These are phyloP conservation scores for Cyclina sinensis DNA, from an alignment of 1,140 invertebrate species.

Conservation along the genomic window DNA sequence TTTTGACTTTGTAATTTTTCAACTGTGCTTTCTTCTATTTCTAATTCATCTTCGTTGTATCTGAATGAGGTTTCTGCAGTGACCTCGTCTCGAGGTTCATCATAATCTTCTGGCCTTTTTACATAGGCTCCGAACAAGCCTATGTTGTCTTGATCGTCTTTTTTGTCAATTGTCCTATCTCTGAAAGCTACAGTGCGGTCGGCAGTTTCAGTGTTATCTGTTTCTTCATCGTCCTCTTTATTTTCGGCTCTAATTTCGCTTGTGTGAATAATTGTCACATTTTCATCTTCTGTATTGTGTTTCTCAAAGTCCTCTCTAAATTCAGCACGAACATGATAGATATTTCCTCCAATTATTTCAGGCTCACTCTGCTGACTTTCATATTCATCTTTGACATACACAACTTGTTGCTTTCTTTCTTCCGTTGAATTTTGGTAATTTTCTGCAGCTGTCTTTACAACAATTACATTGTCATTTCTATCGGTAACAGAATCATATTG, in stretches of 20 bases:
- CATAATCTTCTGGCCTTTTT: slow-evolving; percentile 1
- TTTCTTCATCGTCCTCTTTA: background rate
- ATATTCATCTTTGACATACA: background rate
- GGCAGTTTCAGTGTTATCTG: background rate
- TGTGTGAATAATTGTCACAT: background rate
- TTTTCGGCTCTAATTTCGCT: background rate
- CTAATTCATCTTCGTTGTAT: background rate
- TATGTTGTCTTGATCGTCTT: background rate
- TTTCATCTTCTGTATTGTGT: background rate
- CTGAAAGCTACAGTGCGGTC: background rate
- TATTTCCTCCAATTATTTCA: background rate
- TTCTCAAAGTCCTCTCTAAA: background rate
- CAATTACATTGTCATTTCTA: background rate
- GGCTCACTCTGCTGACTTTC: background rate
- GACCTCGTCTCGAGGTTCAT: background rate
- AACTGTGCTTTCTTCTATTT: background rate
- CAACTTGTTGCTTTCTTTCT: background rate
- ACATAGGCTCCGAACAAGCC: slow-evolving; percentile 24
- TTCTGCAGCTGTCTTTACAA: background rate
- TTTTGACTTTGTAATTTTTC: background rate
- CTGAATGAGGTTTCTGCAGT: background rate
- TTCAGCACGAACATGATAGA: slow-evolving; percentile 36
- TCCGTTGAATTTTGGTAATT: background rate
- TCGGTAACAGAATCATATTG: background rate
- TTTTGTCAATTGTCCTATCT: background rate